Conservation (phyloP, 2,113 vertebrate species). For the Bos indicus region DNA sequence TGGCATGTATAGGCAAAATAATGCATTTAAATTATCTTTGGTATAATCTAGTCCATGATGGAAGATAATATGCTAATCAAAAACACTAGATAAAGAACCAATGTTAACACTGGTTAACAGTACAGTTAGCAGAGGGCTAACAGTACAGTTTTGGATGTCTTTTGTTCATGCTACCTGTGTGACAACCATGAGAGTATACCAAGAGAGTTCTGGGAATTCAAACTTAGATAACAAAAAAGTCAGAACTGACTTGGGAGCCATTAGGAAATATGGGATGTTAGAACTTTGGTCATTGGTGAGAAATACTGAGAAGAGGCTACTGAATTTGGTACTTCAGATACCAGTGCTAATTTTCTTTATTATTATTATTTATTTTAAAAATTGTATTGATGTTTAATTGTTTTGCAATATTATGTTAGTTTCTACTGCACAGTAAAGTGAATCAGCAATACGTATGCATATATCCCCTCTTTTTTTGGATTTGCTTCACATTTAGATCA, state of each 20-base stretch:
- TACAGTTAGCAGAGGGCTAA: neutral
- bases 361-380: neutral
- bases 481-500: neutral
- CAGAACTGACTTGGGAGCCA: neutral
- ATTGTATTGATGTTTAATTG: neutral
- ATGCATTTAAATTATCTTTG: neutral
- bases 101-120: neutral
- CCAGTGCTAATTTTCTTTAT: neutral
- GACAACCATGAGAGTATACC: neutral
- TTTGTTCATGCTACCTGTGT: neutral
- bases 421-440: neutral
- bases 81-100: neutral
- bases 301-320: neutral
- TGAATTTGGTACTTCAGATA: neutral
- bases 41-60: neutral
- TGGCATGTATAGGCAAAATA: neutral
- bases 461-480: neutral
- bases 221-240: neutral
- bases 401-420: neutral
- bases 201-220: neutral
- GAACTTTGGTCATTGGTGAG: neutral
- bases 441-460: neutral
- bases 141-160: neutral
- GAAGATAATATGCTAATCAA: neutral
- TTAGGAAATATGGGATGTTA: neutral